Base-by-base conservation (phyloP, 2,113 vertebrate species). In the Ceyx cyanopectus region DNA sequence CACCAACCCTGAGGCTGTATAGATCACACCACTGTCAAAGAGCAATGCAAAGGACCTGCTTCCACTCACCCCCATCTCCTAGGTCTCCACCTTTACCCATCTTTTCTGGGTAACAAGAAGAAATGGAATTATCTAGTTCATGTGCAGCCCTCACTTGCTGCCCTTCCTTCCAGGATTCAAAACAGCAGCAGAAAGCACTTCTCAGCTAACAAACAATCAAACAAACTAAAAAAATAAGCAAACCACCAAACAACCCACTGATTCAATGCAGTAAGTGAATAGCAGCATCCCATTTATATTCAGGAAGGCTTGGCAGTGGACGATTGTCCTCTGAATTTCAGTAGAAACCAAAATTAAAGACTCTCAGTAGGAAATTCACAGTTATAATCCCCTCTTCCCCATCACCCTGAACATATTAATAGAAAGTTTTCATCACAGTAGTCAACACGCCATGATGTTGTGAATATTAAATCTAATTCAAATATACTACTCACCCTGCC, bases 291-390 rank as follows among this genome's bases (percentile, higher is more conserved):
- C 61, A 81, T 85, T 94, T 76, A 94, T 57, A 95, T 86, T 92
- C 88, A 76, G 61, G 32, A 75, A 90, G n/a, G 45, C 62, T 76
- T 43, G 7, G 41, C 30, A 48, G 22, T 20, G 24, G 86, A 83
- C 83, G 94, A 83, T 48, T 78, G 45, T 90, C 66, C 85, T 78
- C 88, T 88, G 93, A 26, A 85, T 70, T 94, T 83, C 88, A 86
- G 62, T 37, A 92, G 34, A 75, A 88, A 90, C 11, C 57, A 88
- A 88, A 87, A 90, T 74, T 62, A 86, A 95, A 95, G 74, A 60
- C 77, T 92, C 69, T 34, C 80, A 89, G 70, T 48, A 81, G 81
- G 77, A 61, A 95, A 90, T 86, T 87, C 86, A 92, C 73, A 90
- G 74, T 43, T 79, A 69, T 84, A 93, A 88, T 72, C 34, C 60